Evolutionary conservation across 92 coral and sea anemone genomes (phyloP).

Genomic region (Ricordea florida): DNA sequence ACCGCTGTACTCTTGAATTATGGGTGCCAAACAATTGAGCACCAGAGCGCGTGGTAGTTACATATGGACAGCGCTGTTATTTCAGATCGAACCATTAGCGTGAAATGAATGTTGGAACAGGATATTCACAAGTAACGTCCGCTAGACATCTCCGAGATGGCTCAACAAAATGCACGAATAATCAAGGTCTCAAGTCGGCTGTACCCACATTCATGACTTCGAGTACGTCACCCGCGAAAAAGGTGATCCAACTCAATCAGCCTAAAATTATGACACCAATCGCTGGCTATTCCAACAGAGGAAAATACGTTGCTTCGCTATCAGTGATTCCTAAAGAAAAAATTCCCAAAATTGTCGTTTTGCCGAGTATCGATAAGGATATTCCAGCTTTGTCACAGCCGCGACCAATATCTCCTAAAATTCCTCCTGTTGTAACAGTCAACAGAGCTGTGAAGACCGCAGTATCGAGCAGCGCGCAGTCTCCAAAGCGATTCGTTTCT

Average conservation of each 20-base stretch:
- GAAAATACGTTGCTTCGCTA: constrained; percentile 19
- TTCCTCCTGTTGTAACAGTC: neutral
- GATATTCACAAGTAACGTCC: neutral
- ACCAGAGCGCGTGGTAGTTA: neutral
- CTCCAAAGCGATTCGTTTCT: constrained; percentile 34
- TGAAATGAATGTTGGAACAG: constrained; percentile 12
- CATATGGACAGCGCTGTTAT: too few species aligned
- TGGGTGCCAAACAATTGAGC: neutral
- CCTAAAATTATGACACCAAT: constrained; percentile 45
- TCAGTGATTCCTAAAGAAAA: constrained; percentile 22
- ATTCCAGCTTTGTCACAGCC: constrained; percentile 16
- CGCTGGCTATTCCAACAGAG: neutral
- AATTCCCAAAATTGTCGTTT: constrained; percentile 27
- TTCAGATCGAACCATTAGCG: too few species aligned
- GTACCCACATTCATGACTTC: neutral
- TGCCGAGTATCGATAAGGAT: constrained; percentile 38
- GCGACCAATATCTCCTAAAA: neutral
- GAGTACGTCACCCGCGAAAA: constrained; percentile 7
- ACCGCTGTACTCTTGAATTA: constrained; percentile 10
- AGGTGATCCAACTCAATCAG: neutral
- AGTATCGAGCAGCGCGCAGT: neutral
- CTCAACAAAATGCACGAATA: neutral
- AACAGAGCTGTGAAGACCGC: neutral
- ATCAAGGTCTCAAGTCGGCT: neutral
- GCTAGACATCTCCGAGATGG: neutral